Conservation (phyloP, 1,140 invertebrate species). For the Heliconius himera region DNA sequence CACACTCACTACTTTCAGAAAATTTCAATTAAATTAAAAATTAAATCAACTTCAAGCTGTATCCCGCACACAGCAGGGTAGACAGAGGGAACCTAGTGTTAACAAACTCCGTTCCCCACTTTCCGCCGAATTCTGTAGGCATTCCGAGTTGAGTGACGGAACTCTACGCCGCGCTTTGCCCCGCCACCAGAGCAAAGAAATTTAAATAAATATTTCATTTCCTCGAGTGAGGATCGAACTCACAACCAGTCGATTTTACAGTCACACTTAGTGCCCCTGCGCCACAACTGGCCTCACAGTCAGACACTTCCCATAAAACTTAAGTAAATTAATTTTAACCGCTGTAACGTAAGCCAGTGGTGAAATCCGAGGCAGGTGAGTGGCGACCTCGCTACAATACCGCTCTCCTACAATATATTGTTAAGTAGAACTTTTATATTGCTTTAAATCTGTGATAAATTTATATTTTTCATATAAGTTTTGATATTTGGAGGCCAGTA, state of each 20-base stretch:
- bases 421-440: not conserved
- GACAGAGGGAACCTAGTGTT: too few relatives aligned
- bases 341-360: slow-evolving; percentile 9
- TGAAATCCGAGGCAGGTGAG: slow-evolving; percentile 23
- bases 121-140: too few relatives aligned
- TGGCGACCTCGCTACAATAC: slow-evolving; percentile 19
- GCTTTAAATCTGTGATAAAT: not conserved
- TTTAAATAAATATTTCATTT: not conserved
- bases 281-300: too few relatives aligned
- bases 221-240: not conserved
- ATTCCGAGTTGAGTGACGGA: too few relatives aligned
- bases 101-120: too few relatives aligned
- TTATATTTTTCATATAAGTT: not conserved
- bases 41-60: too few relatives aligned
- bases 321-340: not conserved
- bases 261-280: too few relatives aligned
- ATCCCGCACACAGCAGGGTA: too few relatives aligned
- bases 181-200: too few relatives aligned
- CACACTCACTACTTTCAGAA: too few relatives aligned
- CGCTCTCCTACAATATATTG: slow-evolving; percentile 17
- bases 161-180: too few relatives aligned
- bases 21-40: too few relatives aligned
- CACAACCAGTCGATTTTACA: not conserved
- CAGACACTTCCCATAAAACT: not conserved
- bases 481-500: not conserved